Conservation (phyloP, 2,797 vertebrate species). For the Borostomias antarcticus region DNA sequence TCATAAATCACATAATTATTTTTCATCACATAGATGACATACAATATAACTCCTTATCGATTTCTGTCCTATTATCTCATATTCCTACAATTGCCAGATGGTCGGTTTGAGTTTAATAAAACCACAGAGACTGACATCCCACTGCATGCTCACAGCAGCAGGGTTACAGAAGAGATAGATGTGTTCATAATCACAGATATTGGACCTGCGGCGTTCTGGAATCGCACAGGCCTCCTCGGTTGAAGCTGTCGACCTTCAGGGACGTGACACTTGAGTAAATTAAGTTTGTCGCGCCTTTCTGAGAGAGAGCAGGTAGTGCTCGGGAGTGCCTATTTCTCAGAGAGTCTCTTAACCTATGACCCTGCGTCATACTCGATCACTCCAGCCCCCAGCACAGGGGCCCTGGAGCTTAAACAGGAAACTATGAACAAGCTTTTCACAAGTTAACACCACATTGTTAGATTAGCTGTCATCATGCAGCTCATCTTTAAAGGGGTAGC, state of each 20-base stretch:
- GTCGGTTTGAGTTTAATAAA: too few relatives aligned
- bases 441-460: too few relatives aligned
- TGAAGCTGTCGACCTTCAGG: slow-evolving; percentile 24
- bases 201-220: background rate
- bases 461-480: background rate
- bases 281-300: slow-evolving; percentile 11
- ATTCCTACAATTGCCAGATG: too few relatives aligned
- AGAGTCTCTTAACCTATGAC: background rate
- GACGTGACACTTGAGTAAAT: slow-evolving; percentile 19
- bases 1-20: too few relatives aligned
- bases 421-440: too few relatives aligned
- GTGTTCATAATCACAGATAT: background rate
- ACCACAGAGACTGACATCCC: too few relatives aligned
- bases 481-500: background rate
- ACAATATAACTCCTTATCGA: too few relatives aligned
- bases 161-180: background rate
- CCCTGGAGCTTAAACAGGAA: too few relatives aligned
- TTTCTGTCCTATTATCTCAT: too few relatives aligned
- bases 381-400: too few relatives aligned
- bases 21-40: too few relatives aligned
- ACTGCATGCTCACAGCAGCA: background rate
- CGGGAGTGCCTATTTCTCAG: background rate
- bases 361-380: too few relatives aligned
- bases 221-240: background rate
- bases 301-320: background rate